Percentiles rank a stretch among this genome's conserved stretches.
phyloP scores from a whole-genome alignment of 2,797 vertebrate genomes.

The Coranthus polyacanthus region DNA sequence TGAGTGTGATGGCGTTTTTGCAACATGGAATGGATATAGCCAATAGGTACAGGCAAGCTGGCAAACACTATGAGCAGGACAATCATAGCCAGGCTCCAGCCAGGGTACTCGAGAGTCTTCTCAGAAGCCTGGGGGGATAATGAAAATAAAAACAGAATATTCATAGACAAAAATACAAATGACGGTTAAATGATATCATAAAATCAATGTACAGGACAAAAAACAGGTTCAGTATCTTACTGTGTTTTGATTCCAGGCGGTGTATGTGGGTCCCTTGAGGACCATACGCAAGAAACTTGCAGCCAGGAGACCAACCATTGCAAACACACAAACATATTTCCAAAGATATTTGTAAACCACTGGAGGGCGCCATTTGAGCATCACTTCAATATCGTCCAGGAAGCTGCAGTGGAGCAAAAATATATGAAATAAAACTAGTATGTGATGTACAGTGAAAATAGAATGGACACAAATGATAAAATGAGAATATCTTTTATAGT shows the following conservation, averaged over 20 bases:
- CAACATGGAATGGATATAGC: slow-evolving; percentile 73
- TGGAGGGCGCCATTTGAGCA: slow-evolving; percentile 86
- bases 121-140: slow-evolving; percentile 81
- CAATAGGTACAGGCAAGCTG: slow-evolving; percentile 84
- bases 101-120: slow-evolving; percentile 80
- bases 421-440: not conserved
- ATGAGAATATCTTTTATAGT: not conserved
- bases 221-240: slow-evolving; percentile 69
- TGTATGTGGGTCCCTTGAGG: slow-evolving; percentile 83
- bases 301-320: slow-evolving; percentile 84
- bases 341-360: slow-evolving; percentile 88
- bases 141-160: not conserved
- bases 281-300: slow-evolving; percentile 81
- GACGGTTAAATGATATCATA: not conserved
- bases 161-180: not conserved
- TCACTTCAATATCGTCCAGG: slow-evolving; percentile 84
- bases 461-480: not conserved
- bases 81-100: slow-evolving; percentile 83
- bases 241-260: slow-evolving; percentile 86
- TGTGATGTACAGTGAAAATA: no score
- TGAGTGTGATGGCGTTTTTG: slow-evolving; percentile 16
- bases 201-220: not conserved
- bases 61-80: slow-evolving; percentile 82
- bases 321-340: slow-evolving; percentile 84
- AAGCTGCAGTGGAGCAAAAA: slow-evolving; percentile 79